Conservation (phyloP, 2,113 vertebrate species). For the Bubalus kerabau region DNA sequence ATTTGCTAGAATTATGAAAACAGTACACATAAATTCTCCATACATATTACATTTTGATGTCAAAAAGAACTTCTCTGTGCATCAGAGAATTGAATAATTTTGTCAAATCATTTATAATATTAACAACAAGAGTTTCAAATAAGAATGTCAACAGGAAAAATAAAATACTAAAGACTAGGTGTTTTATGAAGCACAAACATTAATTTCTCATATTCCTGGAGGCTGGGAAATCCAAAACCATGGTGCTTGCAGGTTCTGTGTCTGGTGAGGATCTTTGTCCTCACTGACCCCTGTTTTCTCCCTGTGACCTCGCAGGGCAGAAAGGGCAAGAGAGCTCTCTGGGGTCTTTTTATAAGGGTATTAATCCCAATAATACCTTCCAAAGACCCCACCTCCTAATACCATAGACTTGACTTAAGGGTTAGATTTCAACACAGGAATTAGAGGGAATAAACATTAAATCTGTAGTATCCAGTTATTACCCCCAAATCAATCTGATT, state of each 20-base stretch:
- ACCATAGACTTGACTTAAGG: neutral
- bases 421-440: neutral
- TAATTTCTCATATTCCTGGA: neutral
- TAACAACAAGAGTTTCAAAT: neutral
- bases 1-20: slow-evolving; percentile 13
- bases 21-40: neutral
- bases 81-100: neutral
- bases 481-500: neutral
- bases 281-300: neutral
- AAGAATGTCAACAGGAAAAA: neutral
- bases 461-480: neutral
- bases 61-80: neutral
- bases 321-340: neutral
- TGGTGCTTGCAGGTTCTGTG: neutral
- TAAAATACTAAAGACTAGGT: neutral
- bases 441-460: neutral
- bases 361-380: neutral
- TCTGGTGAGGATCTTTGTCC: neutral
- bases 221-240: neutral
- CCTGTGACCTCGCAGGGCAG: neutral
- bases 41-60: neutral
- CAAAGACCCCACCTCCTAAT: neutral
- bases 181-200: neutral
- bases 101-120: neutral
- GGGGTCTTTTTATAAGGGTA: neutral